Evolutionary conservation across 92 coral and sea anemone species (phyloP).

Genomic region (Epizoanthus rinbou): DNA sequence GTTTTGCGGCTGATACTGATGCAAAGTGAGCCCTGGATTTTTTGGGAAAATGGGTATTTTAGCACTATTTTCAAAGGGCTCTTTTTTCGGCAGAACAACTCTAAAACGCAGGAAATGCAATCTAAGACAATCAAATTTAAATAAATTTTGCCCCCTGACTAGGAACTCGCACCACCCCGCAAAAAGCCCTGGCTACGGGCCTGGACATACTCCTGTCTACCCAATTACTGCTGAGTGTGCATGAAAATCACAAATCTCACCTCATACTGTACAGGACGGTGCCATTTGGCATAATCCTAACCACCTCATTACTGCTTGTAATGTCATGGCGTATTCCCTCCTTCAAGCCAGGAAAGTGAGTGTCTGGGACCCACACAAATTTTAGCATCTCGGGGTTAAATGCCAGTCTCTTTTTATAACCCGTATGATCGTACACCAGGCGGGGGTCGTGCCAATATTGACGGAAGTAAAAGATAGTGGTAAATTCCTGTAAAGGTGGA

Average conservation of each 20-base stretch:
- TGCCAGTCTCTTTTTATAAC: conserved; percentile 75
- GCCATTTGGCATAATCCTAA: conserved; percentile 80
- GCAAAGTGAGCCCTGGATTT: no score
- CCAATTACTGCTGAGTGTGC: no score
- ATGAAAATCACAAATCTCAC: conserved; percentile 40
- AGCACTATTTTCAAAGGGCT: no score
- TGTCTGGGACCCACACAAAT: conserved; percentile 89
- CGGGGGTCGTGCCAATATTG: conserved; percentile 90
- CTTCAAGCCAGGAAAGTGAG: conserved; percentile 88
- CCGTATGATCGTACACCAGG: conserved; percentile 62
- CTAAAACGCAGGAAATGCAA: no score
- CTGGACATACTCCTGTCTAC: no score
- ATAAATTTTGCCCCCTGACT: no score
- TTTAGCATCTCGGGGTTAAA: conserved; percentile 86
- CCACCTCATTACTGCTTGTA: conserved; percentile 79
- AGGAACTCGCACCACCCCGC: no score
- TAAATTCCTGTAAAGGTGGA: conserved; percentile 64
- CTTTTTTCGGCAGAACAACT: no score
- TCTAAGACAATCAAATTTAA: no score
- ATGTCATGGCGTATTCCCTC: conserved; percentile 76
- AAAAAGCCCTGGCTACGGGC: no score
- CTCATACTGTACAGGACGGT: conserved; percentile 89
- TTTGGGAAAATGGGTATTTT: no score
- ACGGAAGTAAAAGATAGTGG: conserved; percentile 92
- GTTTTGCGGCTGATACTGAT: no score